phyloP scores from a whole-genome alignment of 2,113 vertebrate species.

The Platichthys stellatus region DNA sequence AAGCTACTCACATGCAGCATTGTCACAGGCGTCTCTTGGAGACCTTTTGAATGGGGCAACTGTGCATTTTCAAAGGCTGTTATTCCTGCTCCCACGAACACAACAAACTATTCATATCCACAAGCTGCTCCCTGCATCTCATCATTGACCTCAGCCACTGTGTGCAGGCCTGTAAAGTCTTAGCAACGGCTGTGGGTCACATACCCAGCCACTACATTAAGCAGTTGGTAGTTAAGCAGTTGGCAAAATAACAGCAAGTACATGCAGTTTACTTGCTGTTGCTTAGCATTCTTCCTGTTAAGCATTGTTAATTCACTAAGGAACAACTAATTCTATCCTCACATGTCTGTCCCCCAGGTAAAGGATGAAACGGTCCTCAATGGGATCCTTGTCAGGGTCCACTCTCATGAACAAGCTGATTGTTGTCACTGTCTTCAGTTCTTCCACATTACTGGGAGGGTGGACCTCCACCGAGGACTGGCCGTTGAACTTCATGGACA shows the following conservation, averaged over 20 bases:
- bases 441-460: constrained; percentile 87
- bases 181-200: not conserved
- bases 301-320: too few species aligned
- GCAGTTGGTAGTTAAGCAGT: too few species aligned
- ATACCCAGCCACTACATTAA: not conserved
- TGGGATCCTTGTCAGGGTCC: constrained; percentile 81
- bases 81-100: constrained; percentile 45
- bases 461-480: constrained; percentile 92
- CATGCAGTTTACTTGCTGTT: too few species aligned
- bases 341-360: constrained; percentile 94
- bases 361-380: constrained; percentile 90
- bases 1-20: constrained; percentile 47
- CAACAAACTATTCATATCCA: constrained; percentile 53
- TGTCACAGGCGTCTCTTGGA: constrained; percentile 54
- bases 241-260: too few species aligned
- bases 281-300: too few species aligned
- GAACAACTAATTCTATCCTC: constrained; percentile 61
- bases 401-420: constrained; percentile 92
- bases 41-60: constrained; percentile 51
- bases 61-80: constrained; percentile 51
- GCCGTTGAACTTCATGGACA: constrained; percentile 96
- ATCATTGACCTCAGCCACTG: constrained; percentile 24
- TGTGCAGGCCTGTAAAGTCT: constrained; percentile 34
- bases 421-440: constrained; percentile 92
- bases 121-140: constrained; percentile 26